Percentiles rank a stretch among this genome's conserved stretches.
These are phyloP conservation scores for Acanthacorydalis orientalis DNA, from an alignment of 2,888 invertebrate genomes.

Conservation along the genomic window DNA sequence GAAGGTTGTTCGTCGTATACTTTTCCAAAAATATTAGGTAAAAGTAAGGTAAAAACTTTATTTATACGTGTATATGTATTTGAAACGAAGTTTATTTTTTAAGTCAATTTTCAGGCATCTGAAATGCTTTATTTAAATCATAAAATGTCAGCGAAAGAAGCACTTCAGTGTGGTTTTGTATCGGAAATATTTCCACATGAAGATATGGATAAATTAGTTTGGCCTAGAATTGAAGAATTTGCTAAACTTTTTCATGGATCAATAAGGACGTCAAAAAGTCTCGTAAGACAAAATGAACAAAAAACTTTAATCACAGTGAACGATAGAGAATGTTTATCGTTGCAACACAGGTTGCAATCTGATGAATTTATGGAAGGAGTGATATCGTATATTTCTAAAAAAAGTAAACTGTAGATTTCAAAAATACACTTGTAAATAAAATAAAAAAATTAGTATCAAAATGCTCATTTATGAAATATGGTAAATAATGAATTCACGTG, in stretches of 20 bases:
- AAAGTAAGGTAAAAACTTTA: constrained; percentile 40
- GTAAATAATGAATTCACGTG: no score
- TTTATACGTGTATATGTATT: neutral
- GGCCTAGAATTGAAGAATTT: neutral
- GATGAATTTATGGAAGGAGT: constrained; percentile 6
- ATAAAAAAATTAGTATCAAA: no score
- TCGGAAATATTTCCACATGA: constrained; percentile 55
- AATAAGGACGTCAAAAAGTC: constrained; percentile 3
- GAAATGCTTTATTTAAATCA: constrained; percentile 52
- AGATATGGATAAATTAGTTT: constrained; percentile 29
- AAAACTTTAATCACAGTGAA: constrained; percentile 4
- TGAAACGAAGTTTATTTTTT: neutral
- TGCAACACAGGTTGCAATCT: constrained; percentile 1
- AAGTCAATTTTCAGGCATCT: constrained; percentile 27
- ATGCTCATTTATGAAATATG: no score
- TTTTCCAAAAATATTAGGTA: constrained; percentile 73
- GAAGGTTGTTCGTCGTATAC: constrained; percentile 81
- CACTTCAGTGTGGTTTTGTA: constrained; percentile 58
- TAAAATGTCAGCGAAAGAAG: constrained; percentile 65
- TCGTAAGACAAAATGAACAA: constrained; percentile 3
- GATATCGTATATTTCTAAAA: constrained; percentile 1
- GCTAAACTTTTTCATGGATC: neutral
- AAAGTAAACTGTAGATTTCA: constrained; percentile 7
- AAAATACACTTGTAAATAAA: no score
- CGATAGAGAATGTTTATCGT: constrained; percentile 5